These are phyloP conservation scores for Gasterosteus aculeatus DNA, from an alignment of 2,113 vertebrate species.

Conservation along the genomic window DNA sequence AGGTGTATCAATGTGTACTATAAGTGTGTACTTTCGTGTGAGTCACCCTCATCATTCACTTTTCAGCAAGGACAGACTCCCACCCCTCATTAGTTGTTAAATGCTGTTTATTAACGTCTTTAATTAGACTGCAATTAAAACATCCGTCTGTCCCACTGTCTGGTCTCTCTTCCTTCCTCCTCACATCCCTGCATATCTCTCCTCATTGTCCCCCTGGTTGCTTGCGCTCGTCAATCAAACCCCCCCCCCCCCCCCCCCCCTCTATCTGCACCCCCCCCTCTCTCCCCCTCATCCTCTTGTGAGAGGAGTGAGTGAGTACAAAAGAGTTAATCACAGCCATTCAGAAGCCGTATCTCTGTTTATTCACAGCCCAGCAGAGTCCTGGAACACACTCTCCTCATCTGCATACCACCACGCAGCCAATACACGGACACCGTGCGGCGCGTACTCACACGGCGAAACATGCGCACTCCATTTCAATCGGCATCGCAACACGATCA, in stretches of 20 bases:
- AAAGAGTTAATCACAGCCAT: conserved; percentile 78
- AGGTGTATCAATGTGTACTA: not conserved
- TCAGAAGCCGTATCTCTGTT: conserved; percentile 67
- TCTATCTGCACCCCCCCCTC: not conserved
- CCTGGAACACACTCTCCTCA: conserved; percentile 66
- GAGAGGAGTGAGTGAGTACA: conserved; percentile 63
- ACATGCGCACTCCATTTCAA: conserved; percentile 33
- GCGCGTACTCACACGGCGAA: conserved; percentile 16
- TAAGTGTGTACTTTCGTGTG: conserved; percentile 9
- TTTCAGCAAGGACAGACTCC: conserved; percentile 79
- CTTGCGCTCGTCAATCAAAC: conserved; percentile 18
- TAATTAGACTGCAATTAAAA: conserved; percentile 91
- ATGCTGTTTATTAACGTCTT: conserved; percentile 88
- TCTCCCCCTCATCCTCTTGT: conserved; percentile 58
- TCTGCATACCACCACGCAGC: conserved; percentile 61
- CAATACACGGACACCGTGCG: conserved; percentile 14
- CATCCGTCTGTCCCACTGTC: conserved; percentile 57
- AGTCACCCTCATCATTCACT: conserved; percentile 35
- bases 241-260: conserved; percentile 20
- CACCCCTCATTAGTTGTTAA: conserved; percentile 91
- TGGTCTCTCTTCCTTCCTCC: conserved; percentile 21
- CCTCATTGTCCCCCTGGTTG: conserved; percentile 59
- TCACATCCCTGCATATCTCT: conserved; percentile 10
- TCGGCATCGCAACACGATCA: conserved; percentile 25
- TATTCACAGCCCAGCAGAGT: conserved; percentile 66